These are phyloP conservation scores for Ctenicera cuprea DNA, from an alignment of 2,888 invertebrate genomes.

Conservation along the genomic window DNA sequence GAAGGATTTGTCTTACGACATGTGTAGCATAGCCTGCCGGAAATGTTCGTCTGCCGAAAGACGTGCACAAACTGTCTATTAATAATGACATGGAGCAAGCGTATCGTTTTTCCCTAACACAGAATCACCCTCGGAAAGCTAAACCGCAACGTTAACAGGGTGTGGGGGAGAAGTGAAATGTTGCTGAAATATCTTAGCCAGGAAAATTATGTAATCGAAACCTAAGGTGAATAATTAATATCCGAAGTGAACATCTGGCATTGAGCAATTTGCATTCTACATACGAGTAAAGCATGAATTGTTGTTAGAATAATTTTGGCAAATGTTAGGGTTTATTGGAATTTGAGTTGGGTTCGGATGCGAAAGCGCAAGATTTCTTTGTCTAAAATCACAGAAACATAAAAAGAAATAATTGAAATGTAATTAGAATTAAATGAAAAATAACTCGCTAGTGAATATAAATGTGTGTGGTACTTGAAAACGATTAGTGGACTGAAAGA, in stretches of 20 bases:
- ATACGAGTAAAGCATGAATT: no score
- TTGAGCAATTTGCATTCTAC: constrained; percentile 22
- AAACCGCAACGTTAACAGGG: neutral
- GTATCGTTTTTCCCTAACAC: constrained; percentile 10
- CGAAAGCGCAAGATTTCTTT: no score
- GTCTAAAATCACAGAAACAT: no score
- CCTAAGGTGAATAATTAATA: constrained; percentile 26
- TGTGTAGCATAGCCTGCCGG: constrained; percentile 11
- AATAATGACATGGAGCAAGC: constrained; percentile 15
- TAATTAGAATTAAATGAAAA: no score
- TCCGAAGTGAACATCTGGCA: constrained; percentile 17
- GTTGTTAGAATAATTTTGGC: constrained; percentile 15
- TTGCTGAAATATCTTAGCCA: neutral
- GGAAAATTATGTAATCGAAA: constrained; percentile 25
- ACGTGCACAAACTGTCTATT: constrained; percentile 14
- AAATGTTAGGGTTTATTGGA: neutral
- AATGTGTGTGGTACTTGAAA: neutral
- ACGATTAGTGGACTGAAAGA: neutral
- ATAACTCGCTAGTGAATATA: no score
- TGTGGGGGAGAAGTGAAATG: neutral
- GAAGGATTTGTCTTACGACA: neutral
- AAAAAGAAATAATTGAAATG: no score
- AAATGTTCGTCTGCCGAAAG: neutral
- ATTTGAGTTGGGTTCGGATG: no score
- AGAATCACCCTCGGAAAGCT: neutral